Evolutionary conservation across 2,888 invertebrate genomes (phyloP).

Genomic region (Thera obeliscata): DNA sequence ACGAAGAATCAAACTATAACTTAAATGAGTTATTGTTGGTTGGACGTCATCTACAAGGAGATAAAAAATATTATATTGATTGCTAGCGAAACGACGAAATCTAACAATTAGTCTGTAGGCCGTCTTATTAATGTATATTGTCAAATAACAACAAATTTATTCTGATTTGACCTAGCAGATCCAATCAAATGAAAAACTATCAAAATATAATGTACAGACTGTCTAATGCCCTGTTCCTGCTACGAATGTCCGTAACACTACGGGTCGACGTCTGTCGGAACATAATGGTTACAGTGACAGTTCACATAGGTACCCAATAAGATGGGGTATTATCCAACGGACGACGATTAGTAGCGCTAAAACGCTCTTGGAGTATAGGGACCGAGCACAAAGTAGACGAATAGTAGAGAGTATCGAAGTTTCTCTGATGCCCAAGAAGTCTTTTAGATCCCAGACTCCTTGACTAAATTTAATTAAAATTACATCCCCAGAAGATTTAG

Average conservation of each 20-base stretch:
- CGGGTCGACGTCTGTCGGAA: too few relatives aligned
- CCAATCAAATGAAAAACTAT: too few relatives aligned
- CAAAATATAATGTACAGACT: too few relatives aligned
- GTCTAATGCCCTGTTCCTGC: too few relatives aligned
- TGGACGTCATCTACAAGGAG: background rate
- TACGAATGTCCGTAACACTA: too few relatives aligned
- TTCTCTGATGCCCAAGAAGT: slow-evolving; percentile 2
- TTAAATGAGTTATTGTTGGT: slow-evolving; percentile 54
- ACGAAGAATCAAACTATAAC: slow-evolving; percentile 53
- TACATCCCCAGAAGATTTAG: background rate
- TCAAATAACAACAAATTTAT: slow-evolving; percentile 42
- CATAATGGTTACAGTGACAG: too few relatives aligned
- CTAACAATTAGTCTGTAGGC: slow-evolving; percentile 58
- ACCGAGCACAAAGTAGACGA: background rate
- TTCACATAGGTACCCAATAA: too few relatives aligned
- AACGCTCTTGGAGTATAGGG: too few relatives aligned
- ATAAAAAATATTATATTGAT: slow-evolving; percentile 19
- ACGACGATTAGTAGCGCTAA: too few relatives aligned
- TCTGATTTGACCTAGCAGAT: slow-evolving; percentile 13
- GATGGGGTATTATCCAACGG: too few relatives aligned
- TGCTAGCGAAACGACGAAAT: slow-evolving; percentile 37
- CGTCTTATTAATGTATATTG: slow-evolving; percentile 57
- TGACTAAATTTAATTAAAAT: background rate
- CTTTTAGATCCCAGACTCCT: background rate
- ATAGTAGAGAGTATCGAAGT: background rate